phyloP scores from a whole-genome alignment of 2,113 vertebrate genomes.

The Catagonus wagneri region DNA sequence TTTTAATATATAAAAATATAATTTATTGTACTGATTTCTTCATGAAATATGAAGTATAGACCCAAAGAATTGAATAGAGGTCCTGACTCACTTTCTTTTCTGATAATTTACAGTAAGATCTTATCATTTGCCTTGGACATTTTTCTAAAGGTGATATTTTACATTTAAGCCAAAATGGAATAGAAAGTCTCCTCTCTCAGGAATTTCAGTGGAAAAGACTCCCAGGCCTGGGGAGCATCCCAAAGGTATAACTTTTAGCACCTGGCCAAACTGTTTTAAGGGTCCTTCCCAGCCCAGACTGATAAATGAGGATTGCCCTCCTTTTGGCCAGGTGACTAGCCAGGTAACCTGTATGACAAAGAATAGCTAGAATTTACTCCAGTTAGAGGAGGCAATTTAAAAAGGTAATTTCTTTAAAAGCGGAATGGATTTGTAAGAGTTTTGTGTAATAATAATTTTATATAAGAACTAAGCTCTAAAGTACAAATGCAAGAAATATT shows the following conservation, averaged over 20 bases:
- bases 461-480: constrained; percentile 6
- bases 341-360: not conserved
- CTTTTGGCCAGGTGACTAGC: not conserved
- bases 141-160: not conserved
- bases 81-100: not conserved
- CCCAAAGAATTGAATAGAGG: not conserved
- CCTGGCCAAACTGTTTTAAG: not conserved
- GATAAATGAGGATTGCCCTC: not conserved
- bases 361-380: not conserved
- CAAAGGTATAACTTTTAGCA: not conserved
- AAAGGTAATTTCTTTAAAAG: not conserved
- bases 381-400: not conserved
- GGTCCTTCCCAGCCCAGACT: not conserved
- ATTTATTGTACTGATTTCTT: constrained; percentile 21
- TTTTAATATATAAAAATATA: not conserved
- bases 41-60: not conserved
- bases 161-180: not conserved
- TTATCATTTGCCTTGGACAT: not conserved
- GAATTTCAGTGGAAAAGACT: not conserved
- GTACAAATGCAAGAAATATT: not conserved
- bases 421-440: not conserved
- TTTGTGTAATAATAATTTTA: not conserved
- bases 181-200: not conserved
- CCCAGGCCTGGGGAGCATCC: not conserved
- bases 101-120: not conserved